Percentiles rank a stretch among this genome's conserved stretches.
phyloP scores from a whole-genome alignment of 2,113 vertebrate genomes.

The Thunnus maccoyii region DNA sequence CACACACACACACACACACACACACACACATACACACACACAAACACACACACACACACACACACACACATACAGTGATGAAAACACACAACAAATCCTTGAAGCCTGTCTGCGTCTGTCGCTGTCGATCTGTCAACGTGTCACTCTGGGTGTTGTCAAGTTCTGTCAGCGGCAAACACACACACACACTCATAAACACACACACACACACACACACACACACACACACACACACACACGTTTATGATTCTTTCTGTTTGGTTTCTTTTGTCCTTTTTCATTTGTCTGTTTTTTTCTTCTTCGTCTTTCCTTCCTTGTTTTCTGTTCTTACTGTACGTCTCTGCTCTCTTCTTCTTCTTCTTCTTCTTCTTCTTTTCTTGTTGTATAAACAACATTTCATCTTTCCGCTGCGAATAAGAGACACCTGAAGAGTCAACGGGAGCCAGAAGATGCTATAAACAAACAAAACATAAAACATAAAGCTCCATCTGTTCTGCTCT shows the following conservation, averaged over 20 bases:
- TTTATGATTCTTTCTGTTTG: too few relatives aligned
- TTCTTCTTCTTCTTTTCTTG: neutral
- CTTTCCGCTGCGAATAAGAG: too few relatives aligned
- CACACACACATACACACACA: neutral
- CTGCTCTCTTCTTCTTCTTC: too few relatives aligned
- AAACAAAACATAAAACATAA: too few relatives aligned
- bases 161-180: constrained; percentile 15
- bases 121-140: constrained; percentile 22
- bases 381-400: too few relatives aligned
- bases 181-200: neutral
- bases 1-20: neutral
- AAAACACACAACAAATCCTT: neutral
- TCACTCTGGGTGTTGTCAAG: constrained; percentile 29
- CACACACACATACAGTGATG: constrained; percentile 2
- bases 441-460: neutral
- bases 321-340: neutral
- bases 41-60: neutral
- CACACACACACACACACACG: neutral
- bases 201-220: too few relatives aligned
- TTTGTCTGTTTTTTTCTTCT: neutral
- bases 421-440: neutral
- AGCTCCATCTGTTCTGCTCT: too few relatives aligned
- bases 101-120: constrained; percentile 37
- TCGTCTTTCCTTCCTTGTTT: neutral
- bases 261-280: neutral